Evolutionary conservation across 2,113 vertebrate species (phyloP).

Genomic region (Astur gentilis): DNA sequence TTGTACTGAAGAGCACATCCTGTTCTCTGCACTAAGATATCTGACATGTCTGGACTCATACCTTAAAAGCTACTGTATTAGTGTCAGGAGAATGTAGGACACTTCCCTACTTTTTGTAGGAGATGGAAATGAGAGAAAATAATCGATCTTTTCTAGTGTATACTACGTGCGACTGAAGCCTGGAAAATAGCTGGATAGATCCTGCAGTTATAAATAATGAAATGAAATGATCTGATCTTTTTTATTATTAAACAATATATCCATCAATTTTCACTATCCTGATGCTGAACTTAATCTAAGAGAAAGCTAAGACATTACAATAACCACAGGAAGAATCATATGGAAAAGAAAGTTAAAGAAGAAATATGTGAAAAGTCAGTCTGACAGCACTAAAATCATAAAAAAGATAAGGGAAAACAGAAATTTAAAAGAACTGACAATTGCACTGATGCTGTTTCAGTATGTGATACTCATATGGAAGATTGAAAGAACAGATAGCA

Average conservation of each 20-base stretch:
- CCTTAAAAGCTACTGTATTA: not conserved
- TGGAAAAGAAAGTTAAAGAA: not conserved
- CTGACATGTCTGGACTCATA: conserved; percentile 17
- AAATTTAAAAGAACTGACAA: not conserved
- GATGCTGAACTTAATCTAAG: not conserved
- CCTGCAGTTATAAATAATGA: not conserved
- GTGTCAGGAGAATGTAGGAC: not conserved
- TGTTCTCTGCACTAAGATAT: not conserved
- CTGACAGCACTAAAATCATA: not conserved
- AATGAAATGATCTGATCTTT: not conserved
- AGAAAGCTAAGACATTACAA: not conserved
- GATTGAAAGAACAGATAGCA: conserved; percentile 19
- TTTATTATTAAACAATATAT: conserved; percentile 2
- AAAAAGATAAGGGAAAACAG: not conserved
- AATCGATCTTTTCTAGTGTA: not conserved
- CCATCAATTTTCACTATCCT: not conserved
- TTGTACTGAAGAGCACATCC: conserved; percentile 9
- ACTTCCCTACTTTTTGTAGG: not conserved
- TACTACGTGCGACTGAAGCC: not conserved
- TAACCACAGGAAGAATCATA: not conserved
- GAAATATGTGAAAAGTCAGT: not conserved
- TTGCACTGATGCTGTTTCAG: not conserved
- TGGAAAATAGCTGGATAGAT: conserved; percentile 1
- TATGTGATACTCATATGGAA: not conserved
- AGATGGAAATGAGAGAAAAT: not conserved